Percentiles rank a stretch among this genome's conserved stretches.
phyloP scores from a whole-genome alignment of 2,888 invertebrate genomes.

The Willowsia nigromaculata region DNA sequence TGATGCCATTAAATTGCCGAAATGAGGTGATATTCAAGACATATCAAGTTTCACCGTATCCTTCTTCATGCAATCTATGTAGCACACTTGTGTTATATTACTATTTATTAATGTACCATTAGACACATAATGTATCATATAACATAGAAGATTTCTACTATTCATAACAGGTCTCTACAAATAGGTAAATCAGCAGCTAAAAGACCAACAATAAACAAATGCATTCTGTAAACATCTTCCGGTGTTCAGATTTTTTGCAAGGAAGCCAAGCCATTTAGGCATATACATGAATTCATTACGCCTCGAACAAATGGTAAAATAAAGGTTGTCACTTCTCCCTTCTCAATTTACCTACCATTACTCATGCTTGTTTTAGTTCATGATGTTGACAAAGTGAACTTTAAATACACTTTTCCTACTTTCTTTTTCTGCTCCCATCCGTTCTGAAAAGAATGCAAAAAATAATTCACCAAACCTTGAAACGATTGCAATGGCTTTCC shows the following conservation, averaged over 20 bases:
- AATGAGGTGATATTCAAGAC: background rate
- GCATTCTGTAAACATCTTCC: too few species aligned
- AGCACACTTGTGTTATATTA: background rate
- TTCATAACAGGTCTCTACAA: too few species aligned
- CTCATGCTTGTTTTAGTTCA: background rate
- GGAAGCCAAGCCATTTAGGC: too few species aligned
- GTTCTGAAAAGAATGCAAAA: background rate
- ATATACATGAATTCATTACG: too few species aligned
- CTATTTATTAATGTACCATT: background rate
- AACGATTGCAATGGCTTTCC: background rate
- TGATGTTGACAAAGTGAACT: background rate
- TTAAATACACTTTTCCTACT: background rate
- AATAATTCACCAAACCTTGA: background rate
- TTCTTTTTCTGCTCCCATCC: background rate
- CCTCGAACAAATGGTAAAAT: too few species aligned
- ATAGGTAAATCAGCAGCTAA: too few species aligned
- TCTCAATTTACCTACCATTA: background rate
- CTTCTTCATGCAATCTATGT: background rate
- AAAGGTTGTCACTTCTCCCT: background rate
- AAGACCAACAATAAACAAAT: too few species aligned
- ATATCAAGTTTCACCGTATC: background rate
- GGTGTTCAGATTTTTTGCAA: too few species aligned
- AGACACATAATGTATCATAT: too few species aligned
- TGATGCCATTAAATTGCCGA: background rate
- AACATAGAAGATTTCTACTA: too few species aligned